Base-by-base conservation (phyloP, 2,797 vertebrate species). In the Malurus leucopterus region DNA sequence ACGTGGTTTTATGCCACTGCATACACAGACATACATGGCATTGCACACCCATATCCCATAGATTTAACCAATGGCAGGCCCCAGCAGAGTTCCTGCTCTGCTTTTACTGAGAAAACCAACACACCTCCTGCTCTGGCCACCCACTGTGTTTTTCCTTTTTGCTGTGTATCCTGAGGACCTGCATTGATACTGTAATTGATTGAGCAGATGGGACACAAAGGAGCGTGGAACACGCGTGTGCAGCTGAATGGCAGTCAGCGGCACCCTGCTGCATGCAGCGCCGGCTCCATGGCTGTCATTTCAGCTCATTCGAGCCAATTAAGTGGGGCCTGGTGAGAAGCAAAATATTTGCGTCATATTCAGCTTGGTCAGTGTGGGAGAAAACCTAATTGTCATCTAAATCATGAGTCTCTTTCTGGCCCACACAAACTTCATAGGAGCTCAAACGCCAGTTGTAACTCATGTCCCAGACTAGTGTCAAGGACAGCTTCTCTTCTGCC, bases 1-100 rank as follows among this genome's bases (percentile, higher is more conserved):
- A 32, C 0, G 0, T 38, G 67, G 41, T 26, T 41, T 29, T 5
- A 3, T 0, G 1, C 63, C 1, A 1, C 29, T 3, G 3, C 29
- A 7, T 7, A 50, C 15, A n/a, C 14, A 15, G 1, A 17, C 26
- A 8, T 5, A 8, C n/a, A 19, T 19, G 53, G 40, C 69, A 20
- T 13, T 55, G 34, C 43, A 54, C 1, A 19, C 40, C 24, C 74
- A 15, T 3, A 11, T 9, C 21, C 17, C 2, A 34, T 13, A 32
- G 75, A 58, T 87, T 32, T 24, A 50, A 53, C 72, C 78, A 64
- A 21, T 43, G 46, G 59, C 81, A 69, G 78, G 57, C 8, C 23
- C 18, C 61, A 53, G 81, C 61, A 70, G 24, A 84, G 55, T 2
- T 79, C 40, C 59, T 92, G 61, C 62, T 69, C 74, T 51, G 63